Evolutionary conservation across 1,140 invertebrate genomes (phyloP), one percentile per base, ranked within the genome.

Genomic region (Drosophila tsacasi): DNA sequence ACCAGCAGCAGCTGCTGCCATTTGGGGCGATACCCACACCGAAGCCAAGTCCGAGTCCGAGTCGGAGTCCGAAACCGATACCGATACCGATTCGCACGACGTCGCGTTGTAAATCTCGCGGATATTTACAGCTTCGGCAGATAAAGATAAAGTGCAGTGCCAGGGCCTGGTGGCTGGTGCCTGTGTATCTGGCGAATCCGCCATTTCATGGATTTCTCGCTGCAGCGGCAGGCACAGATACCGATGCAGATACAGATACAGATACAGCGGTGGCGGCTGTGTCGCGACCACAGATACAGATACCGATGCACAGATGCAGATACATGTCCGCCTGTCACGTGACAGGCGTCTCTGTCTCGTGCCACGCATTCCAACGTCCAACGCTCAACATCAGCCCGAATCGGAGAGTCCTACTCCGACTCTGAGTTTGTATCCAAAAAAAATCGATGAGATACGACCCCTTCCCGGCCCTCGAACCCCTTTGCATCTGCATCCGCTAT

Each of bases 91-190:
- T 35, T 35, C 50, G 50, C 50, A 54, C 50, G 37, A 37, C 59
- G 52, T 61, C 46, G 79, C 25, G 85, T 90, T 89, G 85, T 90
- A 90, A 91, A 90, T 91, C 87, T 91, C 86, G 86, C 86, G 81
- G 76, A 91, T 87, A 90, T 90, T 90, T 90, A 91, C 87, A 90
- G 82, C 83, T 86, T 90, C 65, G 73, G 62, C 72, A 90, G 86
- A 86, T 90, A 82, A 90, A 85, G 47, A 72, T 54, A 75, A 77
- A 77, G 37, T 74, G 79, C 79, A 81, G 66, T 32, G 47, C 44
- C 21, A 30, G 30, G 8, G 30, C 9, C 42, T 46, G 50, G n/a
- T 2, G 9, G 13, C 7, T 12, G 32, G 0, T 4, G 32, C 15
- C 61, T 64, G 19, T 27, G 52, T 46, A 69, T 69, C 68, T 72